These are phyloP conservation scores for Cylindroiulus punctatus DNA, from an alignment of 2,888 invertebrate species.

Conservation along the genomic window DNA sequence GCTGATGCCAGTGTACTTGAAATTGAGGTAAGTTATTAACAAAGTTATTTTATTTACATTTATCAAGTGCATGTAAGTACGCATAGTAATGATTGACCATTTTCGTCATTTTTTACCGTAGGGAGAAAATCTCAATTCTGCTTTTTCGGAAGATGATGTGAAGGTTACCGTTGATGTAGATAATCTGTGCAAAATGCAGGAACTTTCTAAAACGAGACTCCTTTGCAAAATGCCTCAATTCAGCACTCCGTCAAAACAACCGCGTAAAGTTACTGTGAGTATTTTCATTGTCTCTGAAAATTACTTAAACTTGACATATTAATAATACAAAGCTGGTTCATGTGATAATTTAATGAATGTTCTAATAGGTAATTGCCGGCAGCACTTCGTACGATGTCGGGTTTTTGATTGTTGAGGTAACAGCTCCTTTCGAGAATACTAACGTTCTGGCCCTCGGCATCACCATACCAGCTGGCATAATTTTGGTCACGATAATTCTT, in stretches of 20 bases:
- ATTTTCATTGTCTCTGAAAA: neutral
- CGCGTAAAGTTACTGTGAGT: slow-evolving; percentile 54
- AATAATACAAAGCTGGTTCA: neutral
- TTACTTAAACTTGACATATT: neutral
- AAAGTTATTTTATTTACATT: neutral
- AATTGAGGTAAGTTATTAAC: slow-evolving; percentile 61
- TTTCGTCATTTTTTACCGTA: slow-evolving; percentile 21
- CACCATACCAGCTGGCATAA: slow-evolving; percentile 53
- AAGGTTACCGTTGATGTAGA: slow-evolving; percentile 57
- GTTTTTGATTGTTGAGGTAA: slow-evolving; percentile 39
- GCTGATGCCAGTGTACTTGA: slow-evolving; percentile 61
- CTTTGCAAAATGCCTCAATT: slow-evolving; percentile 56
- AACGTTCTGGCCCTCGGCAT: slow-evolving; percentile 51
- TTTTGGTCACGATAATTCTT: slow-evolving; percentile 56
- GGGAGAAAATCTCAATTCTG: slow-evolving; percentile 59
- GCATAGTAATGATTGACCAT: neutral
- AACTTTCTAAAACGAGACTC: slow-evolving; percentile 46
- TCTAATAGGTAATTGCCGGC: slow-evolving; percentile 48
- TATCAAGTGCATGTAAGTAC: neutral
- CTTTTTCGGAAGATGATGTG: slow-evolving; percentile 57
- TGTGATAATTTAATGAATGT: neutral
- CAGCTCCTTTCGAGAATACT: neutral
- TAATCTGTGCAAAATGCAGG: slow-evolving; percentile 58
- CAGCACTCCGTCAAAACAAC: neutral
- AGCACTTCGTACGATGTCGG: slow-evolving; percentile 47